Evolutionary conservation across 2,888 invertebrate genomes (phyloP).

Genomic region (Mechanitis mazaeus): DNA sequence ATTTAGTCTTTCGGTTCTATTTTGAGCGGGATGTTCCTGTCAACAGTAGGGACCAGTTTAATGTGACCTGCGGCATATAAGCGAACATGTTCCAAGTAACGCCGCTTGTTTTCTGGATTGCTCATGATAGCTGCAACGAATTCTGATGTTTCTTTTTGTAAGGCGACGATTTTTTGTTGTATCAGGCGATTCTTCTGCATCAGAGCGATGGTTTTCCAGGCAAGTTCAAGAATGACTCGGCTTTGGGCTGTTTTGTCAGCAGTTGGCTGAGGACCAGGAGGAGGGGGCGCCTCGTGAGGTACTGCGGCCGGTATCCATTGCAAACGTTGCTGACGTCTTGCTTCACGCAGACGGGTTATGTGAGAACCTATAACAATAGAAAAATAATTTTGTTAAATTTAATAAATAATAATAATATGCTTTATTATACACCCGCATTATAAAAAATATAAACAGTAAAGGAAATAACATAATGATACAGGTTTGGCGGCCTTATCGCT

Average conservation of each 20-base stretch:
- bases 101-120: constrained; percentile 63
- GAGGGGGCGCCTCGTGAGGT: constrained; percentile 30
- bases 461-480: no score
- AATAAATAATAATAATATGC: no score
- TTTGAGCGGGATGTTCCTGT: constrained; percentile 42
- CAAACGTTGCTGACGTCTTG: constrained; percentile 54
- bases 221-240: constrained; percentile 77
- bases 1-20: constrained; percentile 39
- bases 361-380: constrained; percentile 54
- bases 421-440: no score
- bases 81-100: constrained; percentile 52
- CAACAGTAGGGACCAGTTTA: constrained; percentile 31
- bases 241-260: constrained; percentile 54
- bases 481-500: no score
- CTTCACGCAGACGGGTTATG: constrained; percentile 53
- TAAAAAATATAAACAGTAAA: no score
- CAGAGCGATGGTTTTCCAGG: constrained; percentile 78
- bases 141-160: constrained; percentile 79
- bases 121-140: constrained; percentile 78
- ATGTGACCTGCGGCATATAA: constrained; percentile 39
- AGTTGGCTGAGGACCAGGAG: constrained; percentile 32
- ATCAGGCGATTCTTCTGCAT: constrained; percentile 79
- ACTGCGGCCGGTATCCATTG: constrained; percentile 43
- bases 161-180: constrained; percentile 76
- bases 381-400: constrained; percentile 10